Evolutionary conservation across 2,888 invertebrate species (phyloP).

Genomic region (Agrotis ipsilon): DNA sequence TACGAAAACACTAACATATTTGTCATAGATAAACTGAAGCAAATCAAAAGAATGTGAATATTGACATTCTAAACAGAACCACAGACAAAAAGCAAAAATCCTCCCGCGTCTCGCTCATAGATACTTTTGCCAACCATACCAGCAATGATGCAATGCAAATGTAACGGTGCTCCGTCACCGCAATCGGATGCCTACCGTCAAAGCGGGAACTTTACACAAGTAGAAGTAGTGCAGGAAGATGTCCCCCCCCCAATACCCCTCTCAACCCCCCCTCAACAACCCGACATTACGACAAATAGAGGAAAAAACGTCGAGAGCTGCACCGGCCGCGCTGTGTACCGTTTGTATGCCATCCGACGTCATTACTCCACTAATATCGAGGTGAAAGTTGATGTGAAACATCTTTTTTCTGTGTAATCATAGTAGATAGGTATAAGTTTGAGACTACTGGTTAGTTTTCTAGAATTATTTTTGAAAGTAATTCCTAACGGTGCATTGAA

Average conservation of each 20-base stretch:
- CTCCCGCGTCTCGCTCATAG: background rate
- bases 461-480: background rate
- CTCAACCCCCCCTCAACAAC: constrained; percentile 20
- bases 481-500: too few relatives aligned
- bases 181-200: constrained; percentile 68
- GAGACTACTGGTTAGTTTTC: constrained; percentile 6
- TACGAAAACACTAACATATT: background rate
- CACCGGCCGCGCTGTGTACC: constrained; percentile 60
- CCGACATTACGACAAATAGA: constrained; percentile 57
- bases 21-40: background rate
- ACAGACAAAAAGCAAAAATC: background rate
- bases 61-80: background rate
- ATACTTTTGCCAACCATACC: constrained; percentile 68
- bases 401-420: constrained; percentile 48
- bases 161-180: constrained; percentile 75
- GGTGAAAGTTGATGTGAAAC: constrained; percentile 74
- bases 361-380: constrained; percentile 76
- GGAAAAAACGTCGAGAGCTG: constrained; percentile 56
- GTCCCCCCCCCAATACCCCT: constrained; percentile 34
- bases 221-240: constrained; percentile 59
- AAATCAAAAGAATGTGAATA: too few relatives aligned
- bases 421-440: constrained; percentile 13
- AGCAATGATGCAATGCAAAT: constrained; percentile 82
- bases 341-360: constrained; percentile 64
- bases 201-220: constrained; percentile 60